Conservation (phyloP, 1,140 invertebrate genomes). For the Heliconius nattereri region DNA sequence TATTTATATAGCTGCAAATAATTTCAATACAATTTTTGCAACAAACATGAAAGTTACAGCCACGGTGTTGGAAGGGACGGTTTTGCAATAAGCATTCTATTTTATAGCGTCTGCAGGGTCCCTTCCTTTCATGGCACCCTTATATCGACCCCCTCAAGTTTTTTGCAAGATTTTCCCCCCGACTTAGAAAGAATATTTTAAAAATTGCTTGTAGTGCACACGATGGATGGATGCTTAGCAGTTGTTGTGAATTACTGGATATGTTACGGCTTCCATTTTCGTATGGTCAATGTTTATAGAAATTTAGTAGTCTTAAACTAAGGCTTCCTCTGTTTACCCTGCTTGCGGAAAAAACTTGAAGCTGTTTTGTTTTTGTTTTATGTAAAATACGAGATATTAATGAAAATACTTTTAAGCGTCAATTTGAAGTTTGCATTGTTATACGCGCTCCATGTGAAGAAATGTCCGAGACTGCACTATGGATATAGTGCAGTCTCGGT, state of each 20-base stretch:
- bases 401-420: too few species aligned
- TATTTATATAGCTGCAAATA: neutral
- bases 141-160: conserved; percentile 7
- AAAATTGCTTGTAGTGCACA: neutral
- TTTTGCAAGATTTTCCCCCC: neutral
- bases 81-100: conserved; percentile 9
- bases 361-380: too few species aligned
- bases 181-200: conserved; percentile 10
- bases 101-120: conserved; percentile 12
- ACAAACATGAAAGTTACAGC: neutral
- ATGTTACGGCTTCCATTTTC: neutral
- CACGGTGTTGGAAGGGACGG: neutral
- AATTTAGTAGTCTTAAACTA: too few species aligned
- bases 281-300: too few species aligned
- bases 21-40: neutral
- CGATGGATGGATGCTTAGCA: neutral
- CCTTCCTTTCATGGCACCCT: conserved; percentile 2
- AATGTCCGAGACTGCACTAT: neutral
- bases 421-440: too few species aligned
- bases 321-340: too few species aligned
- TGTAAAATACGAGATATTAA: too few species aligned
- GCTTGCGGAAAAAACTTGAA: too few species aligned
- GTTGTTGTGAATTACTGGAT: neutral
- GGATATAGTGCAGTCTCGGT: too few species aligned
- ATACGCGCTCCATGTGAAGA: too few species aligned